Percentiles rank a stretch among this genome's conserved stretches.
These are phyloP conservation scores for Nomada lathburiana DNA, from an alignment of 2,888 invertebrate genomes.

Conservation along the genomic window DNA sequence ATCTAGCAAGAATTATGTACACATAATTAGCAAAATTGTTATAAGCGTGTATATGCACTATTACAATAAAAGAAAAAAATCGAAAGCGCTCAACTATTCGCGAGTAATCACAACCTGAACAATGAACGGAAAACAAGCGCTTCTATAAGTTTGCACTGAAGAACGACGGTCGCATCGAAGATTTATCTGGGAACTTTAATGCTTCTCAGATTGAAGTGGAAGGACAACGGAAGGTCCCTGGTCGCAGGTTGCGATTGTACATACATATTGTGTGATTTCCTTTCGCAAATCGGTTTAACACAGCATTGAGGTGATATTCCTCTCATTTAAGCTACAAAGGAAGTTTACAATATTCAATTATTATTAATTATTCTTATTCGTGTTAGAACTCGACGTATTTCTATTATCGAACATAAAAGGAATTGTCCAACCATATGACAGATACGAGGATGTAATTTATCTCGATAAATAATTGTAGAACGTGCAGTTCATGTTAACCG, in stretches of 20 bases:
- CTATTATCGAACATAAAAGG: background rate
- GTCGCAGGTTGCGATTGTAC: slow-evolving; percentile 27
- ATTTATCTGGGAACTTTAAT: slow-evolving; percentile 52
- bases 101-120: slow-evolving; percentile 23
- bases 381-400: background rate
- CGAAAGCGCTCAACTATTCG: background rate
- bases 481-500: background rate
- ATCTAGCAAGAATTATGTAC: too few relatives aligned
- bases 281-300: slow-evolving; percentile 29
- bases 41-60: background rate
- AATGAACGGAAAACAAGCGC: slow-evolving; percentile 30
- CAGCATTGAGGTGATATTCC: slow-evolving; percentile 16
- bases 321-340: slow-evolving; percentile 12
- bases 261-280: slow-evolving; percentile 41
- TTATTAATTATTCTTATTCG: background rate
- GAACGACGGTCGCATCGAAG: slow-evolving; percentile 19
- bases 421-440: background rate
- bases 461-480: background rate
- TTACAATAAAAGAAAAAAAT: slow-evolving; percentile 5
- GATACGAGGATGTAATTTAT: background rate
- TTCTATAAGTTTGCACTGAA: slow-evolving; percentile 21
- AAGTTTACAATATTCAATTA: background rate
- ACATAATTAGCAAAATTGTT: background rate
- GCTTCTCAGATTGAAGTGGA: slow-evolving; percentile 40
- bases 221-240: slow-evolving; percentile 41